phyloP scores from a whole-genome alignment of 2,888 invertebrate genomes.

The Orchesella flavescens region DNA sequence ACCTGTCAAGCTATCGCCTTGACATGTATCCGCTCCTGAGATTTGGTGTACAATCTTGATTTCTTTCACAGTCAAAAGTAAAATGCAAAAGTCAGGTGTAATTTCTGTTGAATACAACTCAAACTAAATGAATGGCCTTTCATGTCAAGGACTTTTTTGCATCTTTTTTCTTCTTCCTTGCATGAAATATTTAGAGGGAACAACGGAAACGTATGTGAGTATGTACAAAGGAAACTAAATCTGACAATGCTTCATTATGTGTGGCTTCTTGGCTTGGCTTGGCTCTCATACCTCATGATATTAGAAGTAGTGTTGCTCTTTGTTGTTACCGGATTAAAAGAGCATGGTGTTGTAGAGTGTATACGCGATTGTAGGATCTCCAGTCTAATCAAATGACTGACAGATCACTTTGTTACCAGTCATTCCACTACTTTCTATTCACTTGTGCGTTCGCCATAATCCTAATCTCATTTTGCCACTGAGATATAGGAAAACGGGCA shows the following conservation, averaged over 20 bases:
- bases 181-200: too few species aligned
- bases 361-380: conserved; percentile 11
- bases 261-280: background rate
- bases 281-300: background rate
- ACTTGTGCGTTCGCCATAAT: background rate
- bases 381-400: conserved; percentile 58
- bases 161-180: too few species aligned
- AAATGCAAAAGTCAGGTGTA: too few species aligned
- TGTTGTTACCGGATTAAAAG: background rate
- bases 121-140: background rate
- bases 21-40: conserved; percentile 6
- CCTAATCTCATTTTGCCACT: conserved; percentile 50
- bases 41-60: background rate
- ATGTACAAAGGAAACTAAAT: background rate
- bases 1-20: conserved; percentile 3
- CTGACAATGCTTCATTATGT: conserved; percentile 30
- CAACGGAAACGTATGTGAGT: too few species aligned
- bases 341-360: background rate
- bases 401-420: conserved; percentile 56
- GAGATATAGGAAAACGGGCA: conserved; percentile 15
- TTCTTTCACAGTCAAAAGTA: too few species aligned
- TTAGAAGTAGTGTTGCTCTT: conserved; percentile 17
- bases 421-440: conserved; percentile 14
- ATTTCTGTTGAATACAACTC: background rate
- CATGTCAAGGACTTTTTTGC: background rate